Conservation (phyloP, 2,797 vertebrate genomes). For the Falco columbarius region DNA sequence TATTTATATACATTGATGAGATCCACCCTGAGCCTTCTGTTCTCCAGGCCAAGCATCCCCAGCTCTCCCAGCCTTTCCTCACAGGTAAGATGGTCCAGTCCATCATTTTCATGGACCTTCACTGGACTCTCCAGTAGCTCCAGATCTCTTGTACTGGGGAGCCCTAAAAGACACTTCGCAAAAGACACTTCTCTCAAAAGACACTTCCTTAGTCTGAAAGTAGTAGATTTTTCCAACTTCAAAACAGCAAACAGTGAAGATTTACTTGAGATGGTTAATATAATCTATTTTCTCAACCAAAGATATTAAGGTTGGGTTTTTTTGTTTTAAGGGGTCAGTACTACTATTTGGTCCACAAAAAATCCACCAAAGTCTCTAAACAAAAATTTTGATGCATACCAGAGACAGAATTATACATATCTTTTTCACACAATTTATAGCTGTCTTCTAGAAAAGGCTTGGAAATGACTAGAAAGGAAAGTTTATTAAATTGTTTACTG, state of each 20-base stretch:
- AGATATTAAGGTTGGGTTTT: background rate
- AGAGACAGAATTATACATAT: background rate
- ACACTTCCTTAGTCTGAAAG: background rate
- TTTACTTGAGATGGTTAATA: background rate
- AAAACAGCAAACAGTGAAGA: background rate
- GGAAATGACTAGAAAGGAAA: slow-evolving; percentile 48
- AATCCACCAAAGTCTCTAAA: background rate
- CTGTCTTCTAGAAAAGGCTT: slow-evolving; percentile 43
- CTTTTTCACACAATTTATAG: slow-evolving; percentile 37
- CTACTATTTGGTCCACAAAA: background rate
- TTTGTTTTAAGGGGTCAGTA: background rate
- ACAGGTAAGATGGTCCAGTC: background rate
- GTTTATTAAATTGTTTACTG: slow-evolving; percentile 72
- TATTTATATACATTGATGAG: background rate
- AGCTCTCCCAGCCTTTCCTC: background rate
- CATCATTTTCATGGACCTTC: background rate
- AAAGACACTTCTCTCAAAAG: background rate
- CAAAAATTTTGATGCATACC: background rate
- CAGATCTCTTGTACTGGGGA: background rate
- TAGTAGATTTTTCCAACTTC: background rate
- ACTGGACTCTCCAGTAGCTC: background rate
- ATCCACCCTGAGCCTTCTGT: background rate
- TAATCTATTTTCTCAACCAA: background rate
- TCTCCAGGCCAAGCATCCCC: background rate
- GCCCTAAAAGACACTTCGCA: background rate